These are phyloP conservation scores for Vannuccia rotundouncinata DNA, from an alignment of 2,888 invertebrate genomes.

Conservation along the genomic window DNA sequence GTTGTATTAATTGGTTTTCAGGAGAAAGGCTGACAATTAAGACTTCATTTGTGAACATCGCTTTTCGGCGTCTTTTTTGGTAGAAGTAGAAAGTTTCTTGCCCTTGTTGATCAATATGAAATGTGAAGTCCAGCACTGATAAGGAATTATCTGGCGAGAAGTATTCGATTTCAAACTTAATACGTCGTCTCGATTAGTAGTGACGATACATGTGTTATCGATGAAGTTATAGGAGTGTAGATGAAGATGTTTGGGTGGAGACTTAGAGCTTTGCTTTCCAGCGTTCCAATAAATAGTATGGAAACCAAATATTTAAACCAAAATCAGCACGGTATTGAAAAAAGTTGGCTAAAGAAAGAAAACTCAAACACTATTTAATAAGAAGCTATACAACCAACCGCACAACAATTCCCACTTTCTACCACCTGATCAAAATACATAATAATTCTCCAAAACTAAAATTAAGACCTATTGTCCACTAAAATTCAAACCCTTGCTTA, in stretches of 20 bases:
- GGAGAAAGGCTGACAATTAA: neutral
- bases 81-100: neutral
- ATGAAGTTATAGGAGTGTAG: too few species aligned
- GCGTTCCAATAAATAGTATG: too few species aligned
- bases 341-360: neutral
- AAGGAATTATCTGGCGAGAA: neutral
- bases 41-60: neutral
- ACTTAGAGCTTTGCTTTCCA: too few species aligned
- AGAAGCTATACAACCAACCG: slow-evolving; percentile 9
- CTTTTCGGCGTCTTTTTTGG: slow-evolving; percentile 1
- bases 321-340: slow-evolving; percentile 25
- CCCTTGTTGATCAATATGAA: neutral
- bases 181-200: too few species aligned
- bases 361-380: neutral
- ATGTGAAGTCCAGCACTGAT: neutral
- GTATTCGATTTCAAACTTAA: slow-evolving; percentile 8
- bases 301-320: slow-evolving; percentile 1
- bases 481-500: slow-evolving; percentile 17
- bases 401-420: slow-evolving; percentile 17
- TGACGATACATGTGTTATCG: too few species aligned
- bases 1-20: slow-evolving; percentile 7
- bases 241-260: too few species aligned
- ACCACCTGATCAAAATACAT: slow-evolving; percentile 27
- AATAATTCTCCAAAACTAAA: slow-evolving; percentile 15
- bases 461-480: slow-evolving; percentile 15